Percentiles rank a stretch among this genome's conserved stretches.
Evolutionary conservation across 1,140 invertebrate genomes (phyloP).

Genomic region (Saccostrea cuccullata): DNA sequence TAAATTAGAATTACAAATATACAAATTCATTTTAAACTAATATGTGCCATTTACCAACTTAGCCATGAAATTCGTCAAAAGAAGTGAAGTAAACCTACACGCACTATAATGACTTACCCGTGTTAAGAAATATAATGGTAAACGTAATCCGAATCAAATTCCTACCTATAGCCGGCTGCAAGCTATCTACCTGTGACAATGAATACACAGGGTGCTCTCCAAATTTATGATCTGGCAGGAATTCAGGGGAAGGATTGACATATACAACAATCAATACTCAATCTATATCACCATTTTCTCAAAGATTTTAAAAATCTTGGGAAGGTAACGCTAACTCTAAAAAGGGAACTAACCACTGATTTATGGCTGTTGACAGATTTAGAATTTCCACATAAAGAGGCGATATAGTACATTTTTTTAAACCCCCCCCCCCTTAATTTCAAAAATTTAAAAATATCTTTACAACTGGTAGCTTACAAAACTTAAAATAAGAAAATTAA

Average conservation of each 20-base stretch:
- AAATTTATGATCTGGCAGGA: slow-evolving; percentile 27
- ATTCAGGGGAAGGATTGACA: slow-evolving; percentile 23
- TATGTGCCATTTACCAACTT: background rate
- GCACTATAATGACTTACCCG: background rate
- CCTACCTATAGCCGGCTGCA: background rate
- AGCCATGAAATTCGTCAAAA: background rate
- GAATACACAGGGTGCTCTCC: slow-evolving; percentile 11
- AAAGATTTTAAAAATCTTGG: slow-evolving; percentile 1
- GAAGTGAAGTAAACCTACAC: background rate
- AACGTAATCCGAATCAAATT: background rate
- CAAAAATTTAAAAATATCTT: background rate
- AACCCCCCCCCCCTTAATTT: background rate
- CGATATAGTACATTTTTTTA: background rate
- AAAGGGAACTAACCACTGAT: background rate
- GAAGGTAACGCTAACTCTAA: background rate
- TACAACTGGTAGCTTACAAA: background rate
- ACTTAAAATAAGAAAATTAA: background rate
- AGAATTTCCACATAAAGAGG: background rate
- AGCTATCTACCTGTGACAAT: slow-evolving; percentile 30
- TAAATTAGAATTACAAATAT: slow-evolving; percentile 1
- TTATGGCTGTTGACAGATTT: background rate
- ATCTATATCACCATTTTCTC: slow-evolving; percentile 2
- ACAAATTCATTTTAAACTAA: background rate
- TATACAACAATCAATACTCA: slow-evolving; percentile 20
- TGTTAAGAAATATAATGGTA: background rate